These are phyloP conservation scores for Myopa tessellatipennis DNA, from an alignment of 2,888 invertebrate genomes.

Conservation along the genomic window DNA sequence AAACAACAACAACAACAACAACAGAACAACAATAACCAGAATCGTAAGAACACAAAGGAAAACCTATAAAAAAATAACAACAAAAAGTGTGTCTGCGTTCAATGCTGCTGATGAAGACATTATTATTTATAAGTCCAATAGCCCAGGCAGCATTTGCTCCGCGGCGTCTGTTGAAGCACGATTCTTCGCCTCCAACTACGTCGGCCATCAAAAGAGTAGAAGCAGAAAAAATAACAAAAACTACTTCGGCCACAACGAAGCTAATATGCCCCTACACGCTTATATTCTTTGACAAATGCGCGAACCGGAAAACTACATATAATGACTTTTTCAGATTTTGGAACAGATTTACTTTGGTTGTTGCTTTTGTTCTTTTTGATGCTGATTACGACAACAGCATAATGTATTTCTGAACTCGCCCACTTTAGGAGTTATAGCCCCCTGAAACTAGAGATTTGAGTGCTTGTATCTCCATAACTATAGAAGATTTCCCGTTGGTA, in stretches of 20 bases:
- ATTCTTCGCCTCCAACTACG: not conserved
- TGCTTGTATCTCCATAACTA: no score
- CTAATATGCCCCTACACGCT: no score
- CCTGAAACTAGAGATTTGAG: no score
- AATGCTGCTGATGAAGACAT: conserved; percentile 31
- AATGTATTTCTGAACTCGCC: no score
- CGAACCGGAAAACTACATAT: no score
- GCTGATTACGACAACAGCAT: no score
- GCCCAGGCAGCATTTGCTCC: conserved; percentile 5
- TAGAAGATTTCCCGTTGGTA: no score
- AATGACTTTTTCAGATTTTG: no score
- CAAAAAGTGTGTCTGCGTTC: conserved; percentile 15
- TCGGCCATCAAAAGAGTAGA: not conserved
- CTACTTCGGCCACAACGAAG: not conserved
- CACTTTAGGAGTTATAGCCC: no score
- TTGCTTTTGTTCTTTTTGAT: no score
- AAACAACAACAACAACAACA: not conserved
- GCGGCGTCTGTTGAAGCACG: conserved; percentile 11
- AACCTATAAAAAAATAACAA: conserved; percentile 1
- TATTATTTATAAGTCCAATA: conserved; percentile 32
- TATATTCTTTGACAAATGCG: no score
- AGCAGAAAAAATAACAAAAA: not conserved
- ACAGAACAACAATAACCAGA: not conserved
- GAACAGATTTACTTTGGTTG: no score
- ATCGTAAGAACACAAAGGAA: conserved; percentile 6